Base-by-base conservation (phyloP, 2,888 invertebrate genomes). In the Fragum fragum region DNA sequence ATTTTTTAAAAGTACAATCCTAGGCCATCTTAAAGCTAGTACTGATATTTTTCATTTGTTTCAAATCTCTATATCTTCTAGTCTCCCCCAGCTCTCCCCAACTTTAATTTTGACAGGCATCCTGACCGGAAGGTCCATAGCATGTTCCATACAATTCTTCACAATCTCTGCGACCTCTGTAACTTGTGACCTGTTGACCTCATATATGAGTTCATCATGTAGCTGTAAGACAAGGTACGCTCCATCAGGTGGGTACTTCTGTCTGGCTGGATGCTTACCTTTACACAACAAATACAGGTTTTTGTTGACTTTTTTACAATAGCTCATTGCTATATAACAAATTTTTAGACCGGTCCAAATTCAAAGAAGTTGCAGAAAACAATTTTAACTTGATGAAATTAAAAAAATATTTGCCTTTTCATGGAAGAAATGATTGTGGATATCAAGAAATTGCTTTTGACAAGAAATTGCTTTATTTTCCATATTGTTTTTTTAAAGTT, bases 191-290 rank as follows among this genome's bases (percentile, higher is more conserved):
- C 95, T 93, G 14, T 96, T 96, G 3, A 98, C 97, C 96, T 99
- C 99, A 93, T 97, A 99, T 36, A 99, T 96, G 1, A 99, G 95
- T 95, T 99, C 99, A 95, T 99, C 99, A 94, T 99, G 99, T 90
- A 99, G 95, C 94, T 99, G 98, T 29, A 99, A 95, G 2, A 99
- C 96, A 18, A 99, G 96, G 82, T 90, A 93, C 6, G 93, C 94
- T 16, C 94, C 94, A 96, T 96, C 0, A n/a, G 88, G 87, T 18
- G 81, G 78, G 0, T n/a, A 11, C 18, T 47, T 68, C 16, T 59
- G 23, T 59, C 81, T 52, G 42, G 72, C 53, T 5, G 75, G 75
- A 52, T 75, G 77, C 23, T 74, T 77, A 7, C 42, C 81, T 81
- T 26, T 29, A 59, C 18, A 59, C 1, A 26, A 59, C 16, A 59